phyloP scores from a whole-genome alignment of 2,113 vertebrate species.

The Mionectes macconnelli region DNA sequence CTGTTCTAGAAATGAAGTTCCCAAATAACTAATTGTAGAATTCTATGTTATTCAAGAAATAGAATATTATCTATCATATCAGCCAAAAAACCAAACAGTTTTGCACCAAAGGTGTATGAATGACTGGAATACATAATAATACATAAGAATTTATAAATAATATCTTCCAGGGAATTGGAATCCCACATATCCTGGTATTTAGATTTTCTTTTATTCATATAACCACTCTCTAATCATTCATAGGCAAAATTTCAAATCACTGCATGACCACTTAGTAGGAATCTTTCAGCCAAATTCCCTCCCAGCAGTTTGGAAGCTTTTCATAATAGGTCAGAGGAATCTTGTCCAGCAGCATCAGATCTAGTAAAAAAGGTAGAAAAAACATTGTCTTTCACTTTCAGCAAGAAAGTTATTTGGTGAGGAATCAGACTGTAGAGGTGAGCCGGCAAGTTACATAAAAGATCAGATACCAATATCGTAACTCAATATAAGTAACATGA shows the following conservation, averaged over 20 bases:
- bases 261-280: neutral
- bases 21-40: constrained; percentile 23
- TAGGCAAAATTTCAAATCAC: neutral
- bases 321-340: neutral
- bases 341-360: neutral
- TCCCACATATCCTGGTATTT: neutral
- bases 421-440: neutral
- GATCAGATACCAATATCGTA: neutral
- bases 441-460: neutral
- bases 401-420: neutral
- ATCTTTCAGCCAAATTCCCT: neutral
- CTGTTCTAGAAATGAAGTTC: constrained; percentile 20
- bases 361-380: neutral
- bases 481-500: neutral
- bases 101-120: neutral
- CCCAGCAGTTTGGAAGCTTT: constrained; percentile 7
- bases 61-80: neutral
- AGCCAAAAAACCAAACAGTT: neutral
- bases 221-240: neutral
- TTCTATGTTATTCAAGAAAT: neutral
- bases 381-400: neutral
- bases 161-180: neutral
- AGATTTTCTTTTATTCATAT: neutral
- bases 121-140: neutral
- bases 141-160: neutral